Evolutionary conservation across 1,140 invertebrate species (phyloP).

Genomic region (Mylabris phalerata): DNA sequence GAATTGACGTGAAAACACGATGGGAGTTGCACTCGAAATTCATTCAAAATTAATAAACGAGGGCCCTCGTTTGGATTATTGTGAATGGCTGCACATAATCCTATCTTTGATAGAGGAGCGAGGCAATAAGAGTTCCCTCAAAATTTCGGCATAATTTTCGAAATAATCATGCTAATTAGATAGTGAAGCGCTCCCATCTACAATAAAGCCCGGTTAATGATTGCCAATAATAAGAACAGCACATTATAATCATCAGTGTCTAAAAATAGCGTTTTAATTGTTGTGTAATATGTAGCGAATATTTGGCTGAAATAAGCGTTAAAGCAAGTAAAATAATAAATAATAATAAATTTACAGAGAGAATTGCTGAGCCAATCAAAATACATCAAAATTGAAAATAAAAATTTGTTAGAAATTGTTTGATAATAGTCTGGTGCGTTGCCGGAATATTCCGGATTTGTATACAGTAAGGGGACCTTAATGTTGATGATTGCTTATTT

Average conservation of each 20-base stretch:
- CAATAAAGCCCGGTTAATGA: constrained; percentile 33
- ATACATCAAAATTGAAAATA: constrained; percentile 19
- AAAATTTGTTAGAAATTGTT: too few relatives aligned
- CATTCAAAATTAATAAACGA: constrained; percentile 22
- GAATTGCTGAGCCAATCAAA: constrained; percentile 46
- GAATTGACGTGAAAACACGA: constrained; percentile 6
- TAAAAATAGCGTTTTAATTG: constrained; percentile 15
- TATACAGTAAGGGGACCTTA: constrained; percentile 31
- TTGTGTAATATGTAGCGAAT: constrained; percentile 19
- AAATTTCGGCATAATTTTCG: neutral
- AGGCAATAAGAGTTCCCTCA: constrained; percentile 38
- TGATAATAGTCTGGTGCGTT: constrained; percentile 17
- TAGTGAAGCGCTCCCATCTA: constrained; percentile 34
- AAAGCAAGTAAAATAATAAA: too few relatives aligned
- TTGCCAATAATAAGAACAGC: constrained; percentile 22
- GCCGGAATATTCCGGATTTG: constrained; percentile 7
- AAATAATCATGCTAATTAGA: constrained; percentile 13
- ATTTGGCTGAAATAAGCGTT: constrained; percentile 29
- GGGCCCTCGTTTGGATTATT: constrained; percentile 38
- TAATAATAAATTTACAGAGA: constrained; percentile 19
- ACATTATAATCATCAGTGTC: constrained; percentile 24
- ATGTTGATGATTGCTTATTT: constrained; percentile 21
- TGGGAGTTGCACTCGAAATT: constrained; percentile 13
- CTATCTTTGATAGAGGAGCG: constrained; percentile 22
- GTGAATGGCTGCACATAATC: constrained; percentile 48